A percentile compares a stretch with the other conserved stretches of the same genome.
Conservation (phyloP, 2,888 invertebrate genomes). For the Stegophylla sp. region DNA sequence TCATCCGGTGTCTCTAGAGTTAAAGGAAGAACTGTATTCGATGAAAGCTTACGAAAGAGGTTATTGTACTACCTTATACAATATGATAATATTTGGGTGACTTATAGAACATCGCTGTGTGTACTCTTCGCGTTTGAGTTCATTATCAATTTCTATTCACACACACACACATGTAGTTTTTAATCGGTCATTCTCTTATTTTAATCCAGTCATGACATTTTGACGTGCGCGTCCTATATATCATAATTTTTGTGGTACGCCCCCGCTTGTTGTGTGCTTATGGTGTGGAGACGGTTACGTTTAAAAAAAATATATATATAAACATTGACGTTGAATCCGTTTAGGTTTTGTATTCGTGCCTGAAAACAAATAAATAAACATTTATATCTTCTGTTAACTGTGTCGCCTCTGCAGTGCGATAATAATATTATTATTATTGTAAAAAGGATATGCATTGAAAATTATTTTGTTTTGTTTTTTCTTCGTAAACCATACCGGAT, state of each 20-base stretch:
- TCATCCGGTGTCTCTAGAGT: constrained; percentile 13
- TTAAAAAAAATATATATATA: too few relatives aligned
- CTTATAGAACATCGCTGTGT: too few relatives aligned
- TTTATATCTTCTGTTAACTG: not conserved
- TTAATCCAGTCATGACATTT: constrained; percentile 45
- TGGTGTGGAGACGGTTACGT: not conserved
- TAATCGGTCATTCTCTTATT: constrained; percentile 16
- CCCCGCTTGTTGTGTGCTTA: not conserved
- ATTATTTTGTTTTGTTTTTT: too few relatives aligned
- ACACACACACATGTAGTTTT: not conserved
- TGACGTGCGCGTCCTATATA: not conserved
- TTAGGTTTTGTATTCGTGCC: not conserved
- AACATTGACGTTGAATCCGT: not conserved
- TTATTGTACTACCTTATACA: not conserved
- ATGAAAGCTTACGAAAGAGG: constrained; percentile 1
- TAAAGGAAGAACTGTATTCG: not conserved
- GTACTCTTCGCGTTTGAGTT: too few relatives aligned
- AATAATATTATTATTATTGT: not conserved
- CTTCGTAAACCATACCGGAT: too few relatives aligned
- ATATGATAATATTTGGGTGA: too few relatives aligned
- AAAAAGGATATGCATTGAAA: not conserved
- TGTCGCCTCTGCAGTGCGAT: not conserved
- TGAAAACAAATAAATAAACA: not conserved
- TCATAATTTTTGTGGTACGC: not conserved
- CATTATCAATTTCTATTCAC: not conserved